A percentile compares a stretch with the other conserved stretches of the same genome.
These are phyloP conservation scores for Norana najaformis DNA, from an alignment of 2,888 invertebrate genomes.

Conservation along the genomic window DNA sequence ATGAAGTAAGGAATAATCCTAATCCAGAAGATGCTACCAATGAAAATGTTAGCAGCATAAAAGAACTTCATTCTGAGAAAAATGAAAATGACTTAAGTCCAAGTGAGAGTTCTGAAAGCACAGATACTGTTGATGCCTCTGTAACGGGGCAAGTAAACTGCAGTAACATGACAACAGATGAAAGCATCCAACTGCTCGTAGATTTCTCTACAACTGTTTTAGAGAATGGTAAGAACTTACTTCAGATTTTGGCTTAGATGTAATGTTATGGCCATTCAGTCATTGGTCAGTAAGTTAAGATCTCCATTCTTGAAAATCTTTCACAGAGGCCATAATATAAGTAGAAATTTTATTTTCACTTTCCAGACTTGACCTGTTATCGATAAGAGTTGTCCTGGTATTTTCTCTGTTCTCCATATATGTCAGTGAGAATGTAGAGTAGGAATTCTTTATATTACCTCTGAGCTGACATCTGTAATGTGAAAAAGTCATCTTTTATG, in stretches of 20 bases:
- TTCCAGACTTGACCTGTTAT: neutral
- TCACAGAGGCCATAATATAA: conserved; percentile 2
- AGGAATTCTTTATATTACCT: neutral
- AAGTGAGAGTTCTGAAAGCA: conserved; percentile 15
- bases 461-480: neutral
- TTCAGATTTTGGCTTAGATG: neutral
- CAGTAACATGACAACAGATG: conserved; percentile 19
- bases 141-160: neutral
- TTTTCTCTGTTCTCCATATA: neutral
- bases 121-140: neutral
- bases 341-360: neutral
- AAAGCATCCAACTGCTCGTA: conserved; percentile 28
- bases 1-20: neutral
- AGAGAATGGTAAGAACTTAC: conserved; percentile 39
- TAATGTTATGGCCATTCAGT: neutral
- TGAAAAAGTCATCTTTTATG: neutral
- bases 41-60: neutral
- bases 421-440: neutral
- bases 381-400: neutral
- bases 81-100: neutral
- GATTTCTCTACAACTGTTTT: conserved; percentile 37
- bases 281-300: neutral
- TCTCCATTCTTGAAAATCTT: neutral
- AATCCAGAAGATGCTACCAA: neutral
- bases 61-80: neutral